These are phyloP conservation scores for Leguminivora glycinivorella DNA, from an alignment of 1,140 invertebrate species.

Conservation along the genomic window DNA sequence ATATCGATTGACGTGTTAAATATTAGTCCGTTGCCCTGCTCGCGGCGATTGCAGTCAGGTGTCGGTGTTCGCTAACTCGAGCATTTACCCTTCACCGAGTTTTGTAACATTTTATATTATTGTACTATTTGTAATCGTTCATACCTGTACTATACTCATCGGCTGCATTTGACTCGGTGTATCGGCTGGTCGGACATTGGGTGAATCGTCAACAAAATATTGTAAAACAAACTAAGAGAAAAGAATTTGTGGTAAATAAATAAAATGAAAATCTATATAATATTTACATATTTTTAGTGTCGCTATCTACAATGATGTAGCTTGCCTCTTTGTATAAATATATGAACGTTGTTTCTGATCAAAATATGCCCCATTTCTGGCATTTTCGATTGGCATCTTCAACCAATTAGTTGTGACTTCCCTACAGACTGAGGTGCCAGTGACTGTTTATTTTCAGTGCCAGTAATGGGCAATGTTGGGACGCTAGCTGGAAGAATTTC, in stretches of 20 bases:
- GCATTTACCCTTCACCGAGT: slow-evolving; percentile 51
- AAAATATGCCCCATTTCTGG: too few relatives aligned
- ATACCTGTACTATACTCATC: slow-evolving; percentile 74
- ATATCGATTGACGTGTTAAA: background rate
- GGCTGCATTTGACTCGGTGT: slow-evolving; percentile 65
- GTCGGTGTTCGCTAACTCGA: slow-evolving; percentile 25
- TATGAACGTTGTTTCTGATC: too few relatives aligned
- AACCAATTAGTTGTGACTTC: background rate
- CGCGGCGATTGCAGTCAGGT: slow-evolving; percentile 6
- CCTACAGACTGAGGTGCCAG: background rate
- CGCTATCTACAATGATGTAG: too few relatives aligned
- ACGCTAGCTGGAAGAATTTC: too few relatives aligned
- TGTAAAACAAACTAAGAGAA: too few relatives aligned
- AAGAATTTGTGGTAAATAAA: background rate
- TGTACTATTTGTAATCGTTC: slow-evolving; percentile 37
- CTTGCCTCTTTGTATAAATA: too few relatives aligned
- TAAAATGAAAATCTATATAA: background rate
- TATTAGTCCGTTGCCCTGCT: background rate
- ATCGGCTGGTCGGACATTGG: slow-evolving; percentile 39
- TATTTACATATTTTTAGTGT: too few relatives aligned
- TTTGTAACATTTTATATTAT: slow-evolving; percentile 61
- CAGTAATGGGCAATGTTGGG: background rate
- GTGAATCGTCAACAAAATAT: background rate
- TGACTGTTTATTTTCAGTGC: background rate
- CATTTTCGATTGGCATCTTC: too few relatives aligned